A percentile compares a stretch with the other conserved stretches of the same genome.
Conservation (phyloP, 1,140 invertebrate genomes). For the Cyrtorhinus lividipennis region DNA sequence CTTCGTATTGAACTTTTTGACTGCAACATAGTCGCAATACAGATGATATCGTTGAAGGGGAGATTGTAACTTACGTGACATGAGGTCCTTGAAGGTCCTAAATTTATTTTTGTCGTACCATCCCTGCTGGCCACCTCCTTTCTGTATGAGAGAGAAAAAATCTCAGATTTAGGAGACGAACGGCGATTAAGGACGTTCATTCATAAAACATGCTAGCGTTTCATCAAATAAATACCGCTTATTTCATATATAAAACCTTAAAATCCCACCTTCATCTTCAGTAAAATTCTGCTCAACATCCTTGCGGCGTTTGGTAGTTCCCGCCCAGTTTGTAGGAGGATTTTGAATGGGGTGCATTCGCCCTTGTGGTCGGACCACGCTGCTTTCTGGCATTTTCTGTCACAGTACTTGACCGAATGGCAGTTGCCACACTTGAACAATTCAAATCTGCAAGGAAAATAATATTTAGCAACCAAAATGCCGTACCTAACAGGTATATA, state of each 20-base stretch:
- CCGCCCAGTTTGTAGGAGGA: constrained; percentile 40
- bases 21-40: too few relatives aligned
- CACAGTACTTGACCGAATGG: constrained; percentile 65
- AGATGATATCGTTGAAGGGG: too few relatives aligned
- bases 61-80: constrained; percentile 55
- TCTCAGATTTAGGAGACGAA: not conserved
- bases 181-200: not conserved
- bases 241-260: too few relatives aligned
- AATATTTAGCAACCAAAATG: too few relatives aligned
- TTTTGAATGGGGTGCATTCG: constrained; percentile 58
- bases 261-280: constrained; percentile 38
- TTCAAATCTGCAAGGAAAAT: constrained; percentile 39
- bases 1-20: too few relatives aligned
- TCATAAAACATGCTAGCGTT: not conserved
- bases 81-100: constrained; percentile 63
- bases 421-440: constrained; percentile 62
- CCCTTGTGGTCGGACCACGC: constrained; percentile 60
- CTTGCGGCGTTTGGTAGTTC: constrained; percentile 56
- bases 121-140: constrained; percentile 44
- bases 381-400: constrained; percentile 51
- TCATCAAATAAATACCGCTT: not conserved
- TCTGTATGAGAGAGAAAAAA: constrained; percentile 32
- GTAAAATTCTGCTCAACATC: constrained; percentile 54
- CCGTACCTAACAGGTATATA: too few relatives aligned
- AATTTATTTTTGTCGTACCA: constrained; percentile 51